Evolutionary conservation across 2,888 invertebrate species (phyloP).

Genomic region (Suillia variegata): DNA sequence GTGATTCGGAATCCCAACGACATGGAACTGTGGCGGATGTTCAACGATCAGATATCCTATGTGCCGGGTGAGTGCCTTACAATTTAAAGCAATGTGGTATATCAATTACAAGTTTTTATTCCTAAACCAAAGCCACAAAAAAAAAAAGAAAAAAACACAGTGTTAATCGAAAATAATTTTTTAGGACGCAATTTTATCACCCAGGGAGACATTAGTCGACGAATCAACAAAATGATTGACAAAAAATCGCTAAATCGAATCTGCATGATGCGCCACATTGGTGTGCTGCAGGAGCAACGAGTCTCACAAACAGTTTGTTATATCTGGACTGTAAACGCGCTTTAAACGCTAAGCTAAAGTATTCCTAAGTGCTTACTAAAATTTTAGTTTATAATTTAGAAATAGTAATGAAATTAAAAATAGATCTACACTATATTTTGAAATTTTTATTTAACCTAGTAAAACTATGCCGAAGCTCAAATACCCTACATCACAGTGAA

Average conservation of each 20-base stretch:
- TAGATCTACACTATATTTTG: too few relatives aligned
- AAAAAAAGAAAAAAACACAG: not conserved
- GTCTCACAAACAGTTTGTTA: conserved; percentile 43
- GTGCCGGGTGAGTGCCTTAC: conserved; percentile 38
- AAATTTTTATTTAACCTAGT: too few relatives aligned
- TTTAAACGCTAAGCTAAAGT: too few relatives aligned
- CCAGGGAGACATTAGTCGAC: conserved; percentile 44
- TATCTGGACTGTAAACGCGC: conserved; percentile 40
- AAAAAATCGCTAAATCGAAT: conserved; percentile 44
- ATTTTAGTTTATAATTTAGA: too few relatives aligned
- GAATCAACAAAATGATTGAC: conserved; percentile 43
- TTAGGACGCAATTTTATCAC: conserved; percentile 47
- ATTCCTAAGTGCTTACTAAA: too few relatives aligned
- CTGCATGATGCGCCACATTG: conserved; percentile 45
- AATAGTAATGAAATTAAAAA: too few relatives aligned
- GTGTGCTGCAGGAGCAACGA: conserved; percentile 44
- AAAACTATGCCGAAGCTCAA: too few relatives aligned
- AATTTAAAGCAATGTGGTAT: not conserved
- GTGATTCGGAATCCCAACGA: conserved; percentile 37
- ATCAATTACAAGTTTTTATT: not conserved
- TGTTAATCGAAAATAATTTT: conserved; percentile 8
- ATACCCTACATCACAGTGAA: too few relatives aligned
- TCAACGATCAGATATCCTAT: conserved; percentile 38
- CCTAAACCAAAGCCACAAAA: too few relatives aligned
- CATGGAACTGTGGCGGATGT: conserved; percentile 44